Conservation (phyloP, 2,888 invertebrate species). For the Elysia crispata region DNA sequence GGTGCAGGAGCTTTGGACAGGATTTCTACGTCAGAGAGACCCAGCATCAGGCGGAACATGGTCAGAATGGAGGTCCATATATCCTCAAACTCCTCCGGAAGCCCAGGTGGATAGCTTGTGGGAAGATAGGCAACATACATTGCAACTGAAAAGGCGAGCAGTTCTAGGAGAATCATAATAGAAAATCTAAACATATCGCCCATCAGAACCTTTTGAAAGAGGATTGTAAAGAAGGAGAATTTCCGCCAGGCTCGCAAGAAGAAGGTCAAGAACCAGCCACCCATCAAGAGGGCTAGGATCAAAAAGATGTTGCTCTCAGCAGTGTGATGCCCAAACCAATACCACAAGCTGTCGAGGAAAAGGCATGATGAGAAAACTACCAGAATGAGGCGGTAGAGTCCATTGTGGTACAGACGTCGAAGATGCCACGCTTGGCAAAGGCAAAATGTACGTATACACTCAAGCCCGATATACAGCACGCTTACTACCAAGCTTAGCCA, state of each 20-base stretch:
- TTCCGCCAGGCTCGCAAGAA: conserved; percentile 61
- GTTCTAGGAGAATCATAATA: conserved; percentile 58
- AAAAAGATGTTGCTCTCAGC: conserved; percentile 55
- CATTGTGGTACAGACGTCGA: conserved; percentile 55
- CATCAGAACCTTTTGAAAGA: conserved; percentile 64
- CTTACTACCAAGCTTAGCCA: neutral
- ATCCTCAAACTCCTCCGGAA: conserved; percentile 54
- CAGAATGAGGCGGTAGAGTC: conserved; percentile 57
- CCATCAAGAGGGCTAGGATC: conserved; percentile 60
- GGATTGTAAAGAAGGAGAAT: conserved; percentile 67
- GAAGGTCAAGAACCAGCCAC: conserved; percentile 66
- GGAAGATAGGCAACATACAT: conserved; percentile 62
- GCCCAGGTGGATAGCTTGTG: conserved; percentile 11
- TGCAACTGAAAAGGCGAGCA: conserved; percentile 63
- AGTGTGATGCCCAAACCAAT: conserved; percentile 5
- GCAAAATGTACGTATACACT: conserved; percentile 2
- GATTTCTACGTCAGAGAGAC: conserved; percentile 57
- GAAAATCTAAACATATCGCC: conserved; percentile 53
- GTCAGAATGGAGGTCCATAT: conserved; percentile 58
- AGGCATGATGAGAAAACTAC: conserved; percentile 56
- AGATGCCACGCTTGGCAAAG: conserved; percentile 27
- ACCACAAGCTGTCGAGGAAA: conserved; percentile 55
- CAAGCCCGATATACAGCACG: neutral
- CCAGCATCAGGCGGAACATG: conserved; percentile 66
- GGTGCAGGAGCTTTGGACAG: conserved; percentile 59